phyloP scores from a whole-genome alignment of 2,113 vertebrate species.

The Planiliza haematocheilus region DNA sequence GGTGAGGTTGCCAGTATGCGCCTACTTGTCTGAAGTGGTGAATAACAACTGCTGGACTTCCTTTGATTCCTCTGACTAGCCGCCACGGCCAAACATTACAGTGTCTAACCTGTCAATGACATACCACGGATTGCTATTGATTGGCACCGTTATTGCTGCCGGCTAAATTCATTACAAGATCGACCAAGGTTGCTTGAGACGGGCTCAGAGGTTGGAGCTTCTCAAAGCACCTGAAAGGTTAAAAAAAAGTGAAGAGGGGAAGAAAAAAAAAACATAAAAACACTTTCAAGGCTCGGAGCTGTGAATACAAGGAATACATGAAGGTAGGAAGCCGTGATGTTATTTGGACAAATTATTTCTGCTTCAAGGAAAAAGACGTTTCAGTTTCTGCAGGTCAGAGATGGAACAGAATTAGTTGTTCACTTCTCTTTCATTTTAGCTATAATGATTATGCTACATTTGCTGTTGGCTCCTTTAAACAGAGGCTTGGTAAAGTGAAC shows the following conservation, averaged over 20 bases:
- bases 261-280: constrained; percentile 17
- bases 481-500: constrained; percentile 10
- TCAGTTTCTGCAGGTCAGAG: constrained; percentile 23
- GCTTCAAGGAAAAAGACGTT: constrained; percentile 23
- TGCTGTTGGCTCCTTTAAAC: constrained; percentile 22
- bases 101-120: constrained; percentile 80
- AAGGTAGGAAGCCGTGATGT: constrained; percentile 36
- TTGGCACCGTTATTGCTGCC: constrained; percentile 74
- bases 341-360: constrained; percentile 49
- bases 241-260: constrained; percentile 29
- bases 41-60: constrained; percentile 72
- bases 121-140: constrained; percentile 78
- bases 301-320: constrained; percentile 41
- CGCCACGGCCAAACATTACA: constrained; percentile 74
- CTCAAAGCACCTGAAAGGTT: constrained; percentile 75
- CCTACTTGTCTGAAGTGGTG: constrained; percentile 68
- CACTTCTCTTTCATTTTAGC: constrained; percentile 17
- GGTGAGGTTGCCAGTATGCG: constrained; percentile 46
- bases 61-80: constrained; percentile 74
- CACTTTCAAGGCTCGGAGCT: constrained; percentile 46
- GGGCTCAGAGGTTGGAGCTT: constrained; percentile 64
- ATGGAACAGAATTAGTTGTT: constrained; percentile 32
- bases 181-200: constrained; percentile 70
- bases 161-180: constrained; percentile 80
- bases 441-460: constrained; percentile 20